A percentile compares a stretch with the other conserved stretches of the same genome.
Evolutionary conservation across 2,888 invertebrate species (phyloP).

Genomic region (Thera britannica): DNA sequence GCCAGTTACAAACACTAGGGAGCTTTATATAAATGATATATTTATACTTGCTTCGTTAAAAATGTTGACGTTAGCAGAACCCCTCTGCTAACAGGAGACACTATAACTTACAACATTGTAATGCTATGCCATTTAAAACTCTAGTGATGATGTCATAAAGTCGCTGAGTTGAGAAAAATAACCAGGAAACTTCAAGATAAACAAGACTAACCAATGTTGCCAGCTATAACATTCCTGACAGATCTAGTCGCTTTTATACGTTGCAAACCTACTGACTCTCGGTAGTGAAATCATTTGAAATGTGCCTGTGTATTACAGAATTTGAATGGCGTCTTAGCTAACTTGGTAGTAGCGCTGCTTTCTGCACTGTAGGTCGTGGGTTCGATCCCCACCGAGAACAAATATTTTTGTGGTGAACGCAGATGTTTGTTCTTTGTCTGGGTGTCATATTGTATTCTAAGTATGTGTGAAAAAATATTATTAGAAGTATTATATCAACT

Average conservation of each 20-base stretch:
- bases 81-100: not conserved
- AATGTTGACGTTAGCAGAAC: slow-evolving; percentile 2
- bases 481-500: too few relatives aligned
- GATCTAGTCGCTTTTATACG: not conserved
- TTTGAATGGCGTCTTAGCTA: too few relatives aligned
- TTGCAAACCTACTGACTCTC: too few relatives aligned
- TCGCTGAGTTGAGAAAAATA: not conserved
- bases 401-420: too few relatives aligned
- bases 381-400: too few relatives aligned
- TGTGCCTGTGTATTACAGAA: too few relatives aligned
- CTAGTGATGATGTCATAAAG: not conserved
- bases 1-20: slow-evolving; percentile 5
- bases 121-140: slow-evolving; percentile 4
- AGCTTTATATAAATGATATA: slow-evolving; percentile 7
- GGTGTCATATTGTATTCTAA: too few relatives aligned
- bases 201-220: not conserved
- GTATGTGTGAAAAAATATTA: too few relatives aligned
- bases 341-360: too few relatives aligned
- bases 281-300: too few relatives aligned
- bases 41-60: slow-evolving; percentile 17
- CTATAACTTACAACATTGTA: not conserved
- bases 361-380: too few relatives aligned
- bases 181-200: not conserved
- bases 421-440: too few relatives aligned
- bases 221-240: not conserved